Base-by-base conservation (phyloP, 2,888 invertebrate species). In the Drosophila subsilvestris region DNA sequence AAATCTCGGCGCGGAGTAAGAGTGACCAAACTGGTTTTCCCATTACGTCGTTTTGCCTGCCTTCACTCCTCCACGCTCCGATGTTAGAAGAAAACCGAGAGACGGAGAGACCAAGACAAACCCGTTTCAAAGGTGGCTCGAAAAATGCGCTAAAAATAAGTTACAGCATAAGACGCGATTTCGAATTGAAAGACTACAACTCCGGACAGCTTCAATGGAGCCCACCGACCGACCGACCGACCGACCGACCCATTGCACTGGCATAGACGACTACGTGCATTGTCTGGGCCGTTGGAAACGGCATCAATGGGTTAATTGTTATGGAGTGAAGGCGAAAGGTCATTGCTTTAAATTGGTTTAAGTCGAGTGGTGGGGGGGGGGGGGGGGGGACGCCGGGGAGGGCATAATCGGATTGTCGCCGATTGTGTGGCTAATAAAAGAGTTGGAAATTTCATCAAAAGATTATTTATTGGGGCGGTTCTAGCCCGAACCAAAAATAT, bases 1-100 rank as follows among this genome's bases (percentile, higher is more conserved):
- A 63, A 79, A 86, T 76, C 69, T 72, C 17, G 17, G 50, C 48
- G 47, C 63, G 71, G 79, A 78, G 80, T 87, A 89, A 89, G 80
- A 86, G 88, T 89, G 86, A 80, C 70, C 80, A 86, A 90, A 89
- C 89, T 72, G 84, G 90, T 89, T 89, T 76, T 55, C 37, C 67
- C 22, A 75, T 78, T 70, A 73, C 74, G 71, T 63, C 70, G 63
- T 66, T 78, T 65, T 56, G 49, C 17, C 22, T 63, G 57, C 50
- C 25, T 53, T 51, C 43, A 27, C 55, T 42, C 43, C 60, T 74
- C 51, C 48, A 53, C 51, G 37, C 48, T 44, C 22, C 57, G 58
- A 61, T 62, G 62, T 71, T 77, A 65, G 63, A 75, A 87, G 70
- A 76, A 48, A 14, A 67, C 76, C 68, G 58, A 75, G 65, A 67